Conservation (phyloP, 2,888 invertebrate species). For the Cylindroiulus punctatus region DNA sequence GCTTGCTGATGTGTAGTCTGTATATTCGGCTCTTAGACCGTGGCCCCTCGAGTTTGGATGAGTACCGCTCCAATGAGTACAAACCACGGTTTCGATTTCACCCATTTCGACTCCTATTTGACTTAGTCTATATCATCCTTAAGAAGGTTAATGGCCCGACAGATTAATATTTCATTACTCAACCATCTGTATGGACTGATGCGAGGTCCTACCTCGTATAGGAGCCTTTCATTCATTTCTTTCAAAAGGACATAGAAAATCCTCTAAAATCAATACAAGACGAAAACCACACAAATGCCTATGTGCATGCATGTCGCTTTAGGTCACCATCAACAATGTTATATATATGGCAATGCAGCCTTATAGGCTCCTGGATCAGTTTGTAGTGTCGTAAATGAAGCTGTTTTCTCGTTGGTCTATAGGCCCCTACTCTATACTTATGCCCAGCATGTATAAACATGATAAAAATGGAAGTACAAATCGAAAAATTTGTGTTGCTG, state of each 20-base stretch:
- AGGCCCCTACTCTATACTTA: too few relatives aligned
- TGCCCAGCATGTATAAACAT: too few relatives aligned
- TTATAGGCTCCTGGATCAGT: too few relatives aligned
- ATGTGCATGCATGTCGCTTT: background rate
- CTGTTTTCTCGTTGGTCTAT: too few relatives aligned
- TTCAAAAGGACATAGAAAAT: slow-evolving; percentile 2
- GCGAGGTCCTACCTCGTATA: background rate
- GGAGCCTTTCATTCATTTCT: background rate
- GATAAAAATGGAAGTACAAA: too few relatives aligned
- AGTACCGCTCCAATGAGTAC: slow-evolving; percentile 15
- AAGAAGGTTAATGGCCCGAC: slow-evolving; percentile 51
- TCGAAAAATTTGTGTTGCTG: too few relatives aligned
- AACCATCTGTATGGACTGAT: slow-evolving; percentile 18
- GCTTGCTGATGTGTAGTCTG: background rate
- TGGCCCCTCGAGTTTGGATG: background rate
- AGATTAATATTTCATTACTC: slow-evolving; percentile 52
- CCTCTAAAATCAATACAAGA: background rate
- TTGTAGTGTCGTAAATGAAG: too few relatives aligned
- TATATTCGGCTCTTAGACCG: background rate
- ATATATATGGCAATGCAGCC: background rate
- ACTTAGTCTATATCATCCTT: slow-evolving; percentile 49
- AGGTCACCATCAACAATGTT: background rate
- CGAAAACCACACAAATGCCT: background rate
- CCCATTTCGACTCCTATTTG: slow-evolving; percentile 48
- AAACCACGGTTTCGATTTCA: slow-evolving; percentile 50